Evolutionary conservation across 2,888 invertebrate genomes (phyloP), one percentile per base, ranked within the genome.

Genomic region (Tenthredo mesomela): DNA sequence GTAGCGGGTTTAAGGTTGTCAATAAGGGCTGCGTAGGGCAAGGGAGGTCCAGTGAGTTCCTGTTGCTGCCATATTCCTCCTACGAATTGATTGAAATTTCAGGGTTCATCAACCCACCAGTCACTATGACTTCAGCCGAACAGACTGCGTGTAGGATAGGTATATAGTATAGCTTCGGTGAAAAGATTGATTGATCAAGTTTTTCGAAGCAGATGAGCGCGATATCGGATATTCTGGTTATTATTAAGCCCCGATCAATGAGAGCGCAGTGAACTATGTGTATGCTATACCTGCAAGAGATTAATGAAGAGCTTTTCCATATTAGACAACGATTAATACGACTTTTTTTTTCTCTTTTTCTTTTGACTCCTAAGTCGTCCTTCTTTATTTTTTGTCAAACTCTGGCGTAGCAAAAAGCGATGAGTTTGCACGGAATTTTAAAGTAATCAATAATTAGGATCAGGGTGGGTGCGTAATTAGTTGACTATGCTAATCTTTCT

Each of bases 1-100:
- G 96, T 96, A 0, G 96, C 96, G 7, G 96, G 96, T 90, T 96
- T 96, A 3, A 96, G 93, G 89, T 96, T 96, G 90, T 96, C 96
- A 85, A 96, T 95, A 10, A 96, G 91, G 0, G 96, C 95, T 21
- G 95, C 95, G 88, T 95, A 95, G 18, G 95, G 95, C 47, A 95
- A 90, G 7, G 96, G 95, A n/a, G 95, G 95, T 82, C 96, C 96
- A 54, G 94, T 94, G 40, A 96, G 93, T 89, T 96, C 96, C 84
- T 95, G 93, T 88, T 96, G 95, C 88, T 95, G 95, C 96, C 96
- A 96, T 85, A 95, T 94, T 75, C 94, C 95, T 93, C 91, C 89
- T 90, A 61, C n/a, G 18, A 75, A 75, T 21, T 21, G 25, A 43
- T 21, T 15, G 12, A 75, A 43, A 43, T n/a, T 37, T 40, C 29